These are phyloP conservation scores for Sicus ferrugineus DNA, from an alignment of 2,888 invertebrate genomes.

Conservation along the genomic window DNA sequence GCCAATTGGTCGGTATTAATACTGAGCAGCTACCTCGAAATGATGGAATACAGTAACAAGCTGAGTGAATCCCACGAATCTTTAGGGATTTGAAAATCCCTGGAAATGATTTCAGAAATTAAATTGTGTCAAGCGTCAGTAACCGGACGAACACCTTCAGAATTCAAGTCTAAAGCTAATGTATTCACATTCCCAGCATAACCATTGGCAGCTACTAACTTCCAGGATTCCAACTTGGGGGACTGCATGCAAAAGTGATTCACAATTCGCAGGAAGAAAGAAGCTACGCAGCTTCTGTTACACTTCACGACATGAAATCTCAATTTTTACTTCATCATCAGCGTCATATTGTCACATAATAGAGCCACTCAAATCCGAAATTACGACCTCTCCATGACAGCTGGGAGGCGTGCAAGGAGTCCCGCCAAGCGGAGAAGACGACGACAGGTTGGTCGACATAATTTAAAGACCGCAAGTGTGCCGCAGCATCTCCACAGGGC, in stretches of 20 bases:
- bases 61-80: background rate
- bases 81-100: background rate
- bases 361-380: constrained; percentile 44
- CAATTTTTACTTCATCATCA: constrained; percentile 40
- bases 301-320: constrained; percentile 28
- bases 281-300: constrained; percentile 5
- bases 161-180: background rate
- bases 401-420: background rate
- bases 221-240: no score
- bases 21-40: no score
- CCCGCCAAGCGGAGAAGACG: background rate
- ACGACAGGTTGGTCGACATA: constrained; percentile 31
- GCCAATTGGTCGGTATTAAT: no score
- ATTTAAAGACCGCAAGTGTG: constrained; percentile 27
- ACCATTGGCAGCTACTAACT: no score
- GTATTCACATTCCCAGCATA: no score
- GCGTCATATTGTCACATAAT: constrained; percentile 56
- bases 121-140: constrained; percentile 51
- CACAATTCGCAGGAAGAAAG: constrained; percentile 17
- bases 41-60: no score
- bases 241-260: constrained; percentile 7
- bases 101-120: constrained; percentile 13
- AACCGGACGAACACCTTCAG: constrained; percentile 36
- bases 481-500: background rate
- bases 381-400: constrained; percentile 11